Evolutionary conservation across 2,888 invertebrate species (phyloP).

Genomic region (Parascotia fuliginaria): DNA sequence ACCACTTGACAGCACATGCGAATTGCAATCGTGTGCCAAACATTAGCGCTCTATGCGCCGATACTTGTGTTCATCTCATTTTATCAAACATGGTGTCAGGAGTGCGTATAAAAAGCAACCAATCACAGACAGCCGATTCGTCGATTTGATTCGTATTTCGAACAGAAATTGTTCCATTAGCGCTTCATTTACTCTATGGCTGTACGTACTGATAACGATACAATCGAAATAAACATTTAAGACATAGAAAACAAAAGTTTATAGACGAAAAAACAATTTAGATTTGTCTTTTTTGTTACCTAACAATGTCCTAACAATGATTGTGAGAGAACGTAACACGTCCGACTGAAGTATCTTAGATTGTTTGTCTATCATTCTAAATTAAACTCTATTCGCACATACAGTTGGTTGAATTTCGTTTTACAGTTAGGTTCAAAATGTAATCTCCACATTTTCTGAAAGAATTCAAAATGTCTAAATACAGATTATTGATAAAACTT

Average conservation of each 20-base stretch:
- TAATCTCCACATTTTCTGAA: slow-evolving; percentile 40
- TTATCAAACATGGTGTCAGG: too few relatives aligned
- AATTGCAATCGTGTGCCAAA: too few relatives aligned
- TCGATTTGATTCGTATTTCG: too few relatives aligned
- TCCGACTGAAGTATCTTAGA: slow-evolving; percentile 31
- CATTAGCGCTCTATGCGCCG: too few relatives aligned
- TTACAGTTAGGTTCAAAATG: slow-evolving; percentile 18
- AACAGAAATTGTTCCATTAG: too few relatives aligned
- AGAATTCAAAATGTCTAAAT: slow-evolving; percentile 43
- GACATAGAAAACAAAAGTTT: background rate
- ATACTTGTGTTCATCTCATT: too few relatives aligned
- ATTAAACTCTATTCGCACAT: slow-evolving; percentile 8
- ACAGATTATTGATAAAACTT: slow-evolving; percentile 49
- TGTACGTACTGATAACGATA: background rate
- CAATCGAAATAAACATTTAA: slow-evolving; percentile 3
- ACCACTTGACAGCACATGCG: too few relatives aligned
- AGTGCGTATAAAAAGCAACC: too few relatives aligned
- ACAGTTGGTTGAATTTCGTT: slow-evolving; percentile 15
- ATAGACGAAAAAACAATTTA: slow-evolving; percentile 14
- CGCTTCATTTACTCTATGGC: background rate
- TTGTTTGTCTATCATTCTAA: slow-evolving; percentile 15
- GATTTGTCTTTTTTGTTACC: slow-evolving; percentile 39
- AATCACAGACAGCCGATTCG: too few relatives aligned
- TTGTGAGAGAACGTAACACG: slow-evolving; percentile 34
- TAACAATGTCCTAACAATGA: slow-evolving; percentile 43